phyloP scores from a whole-genome alignment of 2,888 invertebrate genomes.

The Drosophila borealis region DNA sequence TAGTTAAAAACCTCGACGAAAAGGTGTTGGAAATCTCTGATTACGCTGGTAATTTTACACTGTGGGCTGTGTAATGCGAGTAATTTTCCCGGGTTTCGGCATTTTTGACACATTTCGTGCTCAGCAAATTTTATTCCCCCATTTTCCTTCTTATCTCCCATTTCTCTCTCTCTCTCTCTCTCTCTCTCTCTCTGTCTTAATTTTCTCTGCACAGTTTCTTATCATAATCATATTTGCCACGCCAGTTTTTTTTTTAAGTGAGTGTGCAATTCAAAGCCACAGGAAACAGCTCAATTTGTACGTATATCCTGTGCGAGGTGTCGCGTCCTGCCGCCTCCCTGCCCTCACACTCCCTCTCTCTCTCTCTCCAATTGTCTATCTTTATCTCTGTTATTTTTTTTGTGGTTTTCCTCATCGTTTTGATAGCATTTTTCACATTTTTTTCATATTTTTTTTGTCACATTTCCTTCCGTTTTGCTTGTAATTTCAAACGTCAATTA shows the following conservation, averaged over 20 bases:
- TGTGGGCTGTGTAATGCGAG: slow-evolving; percentile 63
- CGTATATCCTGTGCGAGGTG: slow-evolving; percentile 66
- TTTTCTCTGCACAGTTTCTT: slow-evolving; percentile 33
- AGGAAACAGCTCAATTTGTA: slow-evolving; percentile 76
- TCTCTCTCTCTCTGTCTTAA: background rate
- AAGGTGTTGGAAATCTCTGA: slow-evolving; percentile 79
- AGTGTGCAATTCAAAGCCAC: slow-evolving; percentile 69
- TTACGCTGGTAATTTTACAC: slow-evolving; percentile 71
- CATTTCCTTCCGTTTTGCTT: slow-evolving; percentile 73
- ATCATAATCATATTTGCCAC: slow-evolving; percentile 76
- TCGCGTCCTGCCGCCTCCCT: slow-evolving; percentile 11
- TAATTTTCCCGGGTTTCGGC: slow-evolving; percentile 26
- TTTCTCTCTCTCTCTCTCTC: background rate
- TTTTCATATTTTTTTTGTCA: slow-evolving; percentile 22
- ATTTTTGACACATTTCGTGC: slow-evolving; percentile 39
- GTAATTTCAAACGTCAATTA: slow-evolving; percentile 61
- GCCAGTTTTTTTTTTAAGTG: slow-evolving; percentile 46
- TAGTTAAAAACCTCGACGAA: slow-evolving; percentile 53
- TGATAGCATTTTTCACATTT: slow-evolving; percentile 41
- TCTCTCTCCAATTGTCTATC: background rate
- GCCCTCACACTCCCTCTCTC: background rate
- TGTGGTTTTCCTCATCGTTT: slow-evolving; percentile 63
- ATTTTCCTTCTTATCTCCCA: slow-evolving; percentile 4
- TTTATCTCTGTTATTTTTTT: slow-evolving; percentile 49
- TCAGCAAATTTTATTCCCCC: slow-evolving; percentile 18